A percentile compares a stretch with the other conserved stretches of the same genome.
Conservation (phyloP, 2,888 invertebrate species). For the Orchesella flavescens region DNA sequence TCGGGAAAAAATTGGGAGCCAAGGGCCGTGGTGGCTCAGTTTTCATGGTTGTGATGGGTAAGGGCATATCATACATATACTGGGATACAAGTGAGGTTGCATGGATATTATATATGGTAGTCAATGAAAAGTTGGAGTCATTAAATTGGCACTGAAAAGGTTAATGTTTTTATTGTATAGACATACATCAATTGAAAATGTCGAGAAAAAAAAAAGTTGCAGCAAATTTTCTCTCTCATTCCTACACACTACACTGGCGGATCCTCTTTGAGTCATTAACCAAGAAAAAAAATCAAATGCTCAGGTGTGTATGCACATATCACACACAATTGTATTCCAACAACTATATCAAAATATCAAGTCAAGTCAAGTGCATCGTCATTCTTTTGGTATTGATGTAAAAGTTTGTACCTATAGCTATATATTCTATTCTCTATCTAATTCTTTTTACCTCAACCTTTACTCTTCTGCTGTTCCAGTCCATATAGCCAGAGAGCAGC, state of each 20-base stretch:
- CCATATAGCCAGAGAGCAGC: too few relatives aligned
- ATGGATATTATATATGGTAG: too few relatives aligned
- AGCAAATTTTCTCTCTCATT: constrained; percentile 42
- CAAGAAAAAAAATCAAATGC: constrained; percentile 33
- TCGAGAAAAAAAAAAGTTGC: constrained; percentile 56
- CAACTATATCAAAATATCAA: constrained; percentile 10
- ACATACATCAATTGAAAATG: constrained; percentile 50
- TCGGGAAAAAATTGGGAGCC: too few relatives aligned
- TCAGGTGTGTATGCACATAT: constrained; percentile 53
- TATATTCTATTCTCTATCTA: neutral
- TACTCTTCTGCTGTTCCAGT: constrained; percentile 11
- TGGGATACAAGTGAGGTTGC: too few relatives aligned
- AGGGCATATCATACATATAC: too few relatives aligned
- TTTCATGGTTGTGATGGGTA: too few relatives aligned
- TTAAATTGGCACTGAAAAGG: too few relatives aligned
- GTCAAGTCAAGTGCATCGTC: neutral
- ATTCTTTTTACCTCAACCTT: constrained; percentile 5
- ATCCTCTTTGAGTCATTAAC: constrained; percentile 58
- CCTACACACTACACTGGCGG: constrained; percentile 47
- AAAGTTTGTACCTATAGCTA: neutral
- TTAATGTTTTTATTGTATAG: constrained; percentile 37
- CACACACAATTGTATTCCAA: constrained; percentile 30
- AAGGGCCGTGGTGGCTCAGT: too few relatives aligned
- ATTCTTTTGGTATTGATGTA: neutral
- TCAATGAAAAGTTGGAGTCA: too few relatives aligned